Base-by-base conservation (phyloP, 2,797 vertebrate species). In the Triplophysa bombifrons region DNA sequence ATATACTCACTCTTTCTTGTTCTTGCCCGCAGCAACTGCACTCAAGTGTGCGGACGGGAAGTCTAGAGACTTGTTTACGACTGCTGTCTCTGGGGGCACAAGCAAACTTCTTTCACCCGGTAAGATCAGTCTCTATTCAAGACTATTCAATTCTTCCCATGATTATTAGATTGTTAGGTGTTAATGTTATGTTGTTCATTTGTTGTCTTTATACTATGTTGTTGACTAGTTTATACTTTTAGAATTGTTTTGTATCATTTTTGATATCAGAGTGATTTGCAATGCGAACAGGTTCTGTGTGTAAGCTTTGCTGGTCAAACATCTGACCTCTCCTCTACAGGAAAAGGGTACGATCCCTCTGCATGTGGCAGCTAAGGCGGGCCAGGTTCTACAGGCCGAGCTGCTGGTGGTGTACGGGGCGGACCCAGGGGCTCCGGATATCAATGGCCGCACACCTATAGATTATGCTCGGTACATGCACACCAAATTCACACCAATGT, bases 101-200 rank as follows among this genome's bases (percentile, higher is more conserved):
- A 88, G 96, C 97, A 90, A 98, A 98, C 93, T 99, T 98, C 92
- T 99, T 99, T 91, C 97, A 98, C 86, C 98, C 98, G 89, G 96
- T 97, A 87, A 94, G 94, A 79, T 72, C 67, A 53, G 71, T 69
- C 69, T 66, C 1, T n/a, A n/a, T n/a, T n/a, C n/a, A n/a, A n/a
- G n/a, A n/a, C n/a, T n/a, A n/a, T n/a, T n/a, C n/a, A n/a, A n/a
- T n/a, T n/a, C n/a, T n/a, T n/a, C 4, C 19, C 30, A 34, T 6
- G 30, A 34, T 34, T 34, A 34, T 34, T 34, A 34, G 34, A 34
- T 34, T 34, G 34, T 34, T 6, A 34, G 34, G 34, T 34, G 34
- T 34, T 4, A 4, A 34, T 34, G 30, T 7, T 17, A 19, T 51
- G 7, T 17, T 53, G 17, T 48, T 48, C 13, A 14, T 48, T 41